A percentile compares a stretch with the other conserved stretches of the same genome.
phyloP scores from a whole-genome alignment of 2,888 invertebrate species.

The Diarsia dahlii region DNA sequence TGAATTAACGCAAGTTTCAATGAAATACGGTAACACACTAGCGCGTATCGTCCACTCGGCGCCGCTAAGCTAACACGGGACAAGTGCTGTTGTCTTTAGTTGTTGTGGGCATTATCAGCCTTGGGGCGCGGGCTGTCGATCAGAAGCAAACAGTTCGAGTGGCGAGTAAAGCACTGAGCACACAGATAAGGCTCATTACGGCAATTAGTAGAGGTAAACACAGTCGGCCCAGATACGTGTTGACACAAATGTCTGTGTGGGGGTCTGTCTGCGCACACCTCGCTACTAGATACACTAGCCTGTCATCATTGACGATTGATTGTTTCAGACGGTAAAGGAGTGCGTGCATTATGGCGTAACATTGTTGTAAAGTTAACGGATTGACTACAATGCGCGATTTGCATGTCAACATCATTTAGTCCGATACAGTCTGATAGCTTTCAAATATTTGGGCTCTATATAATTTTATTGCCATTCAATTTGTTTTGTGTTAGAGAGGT shows the following conservation, averaged over 20 bases:
- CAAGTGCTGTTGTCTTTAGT: constrained; percentile 58
- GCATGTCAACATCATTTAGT: constrained; percentile 50
- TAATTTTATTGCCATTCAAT: constrained; percentile 13
- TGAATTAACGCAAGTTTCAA: constrained; percentile 52
- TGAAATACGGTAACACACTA: constrained; percentile 36
- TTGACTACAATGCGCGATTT: constrained; percentile 55
- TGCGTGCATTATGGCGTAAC: constrained; percentile 35
- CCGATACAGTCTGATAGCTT: constrained; percentile 18
- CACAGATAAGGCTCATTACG: constrained; percentile 87
- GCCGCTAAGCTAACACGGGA: constrained; percentile 62
- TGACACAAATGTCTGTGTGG: constrained; percentile 70
- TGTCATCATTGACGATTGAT: constrained; percentile 62
- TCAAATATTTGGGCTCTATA: constrained; percentile 29
- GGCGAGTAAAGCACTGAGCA: constrained; percentile 75
- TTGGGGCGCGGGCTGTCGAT: constrained; percentile 78
- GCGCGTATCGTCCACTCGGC: constrained; percentile 58
- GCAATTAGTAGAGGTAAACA: constrained; percentile 88
- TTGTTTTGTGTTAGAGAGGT: constrained; percentile 27
- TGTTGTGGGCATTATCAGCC: constrained; percentile 73
- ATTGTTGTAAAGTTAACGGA: constrained; percentile 22
- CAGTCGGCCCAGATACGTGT: constrained; percentile 81
- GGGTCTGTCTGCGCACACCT: constrained; percentile 51
- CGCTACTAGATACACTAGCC: constrained; percentile 47
- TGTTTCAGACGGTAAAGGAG: constrained; percentile 50
- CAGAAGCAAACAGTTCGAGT: constrained; percentile 82